Conservation (phyloP, 2,797 vertebrate species). For the Sebastes elongatus region DNA sequence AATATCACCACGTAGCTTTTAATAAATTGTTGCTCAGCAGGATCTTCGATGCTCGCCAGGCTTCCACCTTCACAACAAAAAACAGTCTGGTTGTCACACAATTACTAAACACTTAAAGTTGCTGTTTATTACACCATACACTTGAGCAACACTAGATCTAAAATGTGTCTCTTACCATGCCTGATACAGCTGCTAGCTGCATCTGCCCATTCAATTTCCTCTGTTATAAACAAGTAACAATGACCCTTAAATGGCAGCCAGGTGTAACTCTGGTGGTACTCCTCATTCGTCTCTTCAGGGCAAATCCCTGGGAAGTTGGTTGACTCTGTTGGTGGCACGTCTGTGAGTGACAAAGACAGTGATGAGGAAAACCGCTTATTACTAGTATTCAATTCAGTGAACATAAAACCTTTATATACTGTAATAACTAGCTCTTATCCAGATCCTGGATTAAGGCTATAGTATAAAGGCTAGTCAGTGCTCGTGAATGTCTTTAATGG, state of each 20-base stretch:
- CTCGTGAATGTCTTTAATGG: not conserved
- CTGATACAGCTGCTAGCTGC: constrained; percentile 85
- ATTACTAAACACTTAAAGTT: not conserved
- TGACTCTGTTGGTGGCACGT: constrained; percentile 84
- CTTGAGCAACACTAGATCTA: not conserved
- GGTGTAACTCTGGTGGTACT: constrained; percentile 37
- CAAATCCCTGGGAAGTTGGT: constrained; percentile 86
- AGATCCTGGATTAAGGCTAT: not conserved
- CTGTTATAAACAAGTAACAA: constrained; percentile 88
- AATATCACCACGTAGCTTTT: constrained; percentile 75
- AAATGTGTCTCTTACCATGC: constrained; percentile 78
- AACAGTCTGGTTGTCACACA: not conserved
- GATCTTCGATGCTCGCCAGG: constrained; percentile 87
- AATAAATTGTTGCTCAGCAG: constrained; percentile 86
- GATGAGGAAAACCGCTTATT: not conserved
- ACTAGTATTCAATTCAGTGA: not conserved
- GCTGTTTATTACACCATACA: not conserved
- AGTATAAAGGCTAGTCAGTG: not conserved
- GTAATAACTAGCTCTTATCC: not conserved
- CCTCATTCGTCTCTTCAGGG: constrained; percentile 70
- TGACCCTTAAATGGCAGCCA: constrained; percentile 90
- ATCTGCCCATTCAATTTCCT: constrained; percentile 83
- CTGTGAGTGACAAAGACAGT: constrained; percentile 68
- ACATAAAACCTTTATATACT: not conserved
- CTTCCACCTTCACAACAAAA: constrained; percentile 77